phyloP scores from a whole-genome alignment of 2,113 vertebrate species.

The Grallaria varia region DNA sequence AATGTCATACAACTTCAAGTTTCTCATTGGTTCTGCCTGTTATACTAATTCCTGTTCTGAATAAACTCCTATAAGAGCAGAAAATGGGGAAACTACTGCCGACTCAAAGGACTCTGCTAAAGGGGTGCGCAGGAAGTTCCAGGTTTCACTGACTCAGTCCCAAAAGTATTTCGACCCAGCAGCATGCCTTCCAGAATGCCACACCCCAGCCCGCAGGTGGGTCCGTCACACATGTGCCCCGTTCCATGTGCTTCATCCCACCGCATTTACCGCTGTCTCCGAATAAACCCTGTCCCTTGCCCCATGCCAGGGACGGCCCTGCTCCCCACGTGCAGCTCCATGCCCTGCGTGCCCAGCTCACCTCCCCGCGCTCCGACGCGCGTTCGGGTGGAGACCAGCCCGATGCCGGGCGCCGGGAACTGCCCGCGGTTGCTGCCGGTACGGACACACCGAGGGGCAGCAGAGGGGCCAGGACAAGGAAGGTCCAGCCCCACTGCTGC shows the following conservation, averaged over 20 bases:
- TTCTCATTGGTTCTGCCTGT: not conserved
- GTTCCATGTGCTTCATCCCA: too few species aligned
- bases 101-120: not conserved
- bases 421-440: not conserved
- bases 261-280: too few species aligned
- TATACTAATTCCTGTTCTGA: not conserved
- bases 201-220: too few species aligned
- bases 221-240: fast-evolving
- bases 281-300: too few species aligned
- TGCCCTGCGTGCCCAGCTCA: not conserved
- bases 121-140: not conserved
- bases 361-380: not conserved
- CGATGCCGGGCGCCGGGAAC: not conserved
- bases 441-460: not conserved
- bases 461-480: not conserved
- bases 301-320: not conserved
- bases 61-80: not conserved
- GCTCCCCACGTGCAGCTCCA: not conserved
- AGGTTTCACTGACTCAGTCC: not conserved
- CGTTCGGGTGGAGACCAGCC: not conserved
- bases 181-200: not conserved
- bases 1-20: not conserved
- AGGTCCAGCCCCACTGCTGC: not conserved
- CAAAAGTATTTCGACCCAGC: not conserved
- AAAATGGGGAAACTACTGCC: not conserved